phyloP scores from a whole-genome alignment of 2,797 vertebrate genomes.

The Arrhamphus sclerolepis region DNA sequence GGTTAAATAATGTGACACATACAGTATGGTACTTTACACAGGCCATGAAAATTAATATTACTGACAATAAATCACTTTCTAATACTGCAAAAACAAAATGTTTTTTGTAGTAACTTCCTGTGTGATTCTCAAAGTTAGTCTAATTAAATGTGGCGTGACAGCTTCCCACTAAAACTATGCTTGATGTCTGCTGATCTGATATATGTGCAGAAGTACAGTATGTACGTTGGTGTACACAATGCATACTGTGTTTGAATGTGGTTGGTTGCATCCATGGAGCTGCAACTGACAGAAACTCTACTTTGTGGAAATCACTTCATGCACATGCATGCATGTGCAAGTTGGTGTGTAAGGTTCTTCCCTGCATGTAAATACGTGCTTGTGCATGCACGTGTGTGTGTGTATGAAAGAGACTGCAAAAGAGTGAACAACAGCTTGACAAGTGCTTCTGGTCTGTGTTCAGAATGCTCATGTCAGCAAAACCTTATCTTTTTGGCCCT shows the following conservation, averaged over 20 bases:
- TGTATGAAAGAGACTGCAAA: conserved; percentile 42
- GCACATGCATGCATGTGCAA: background rate
- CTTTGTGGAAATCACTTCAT: background rate
- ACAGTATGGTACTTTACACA: too few species aligned
- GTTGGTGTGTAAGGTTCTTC: conserved; percentile 10
- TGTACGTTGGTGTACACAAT: too few species aligned
- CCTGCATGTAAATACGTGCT: background rate
- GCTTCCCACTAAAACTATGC: background rate
- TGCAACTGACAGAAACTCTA: background rate
- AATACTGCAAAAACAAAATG: too few species aligned
- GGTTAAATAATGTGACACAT: too few species aligned
- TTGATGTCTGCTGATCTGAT: background rate
- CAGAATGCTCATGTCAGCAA: conserved; percentile 76
- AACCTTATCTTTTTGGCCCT: conserved; percentile 69
- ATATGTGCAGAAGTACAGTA: background rate
- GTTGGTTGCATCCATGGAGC: too few species aligned
- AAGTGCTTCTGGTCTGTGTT: conserved; percentile 71
- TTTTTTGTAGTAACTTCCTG: too few species aligned
- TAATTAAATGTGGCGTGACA: background rate
- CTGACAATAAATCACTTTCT: too few species aligned
- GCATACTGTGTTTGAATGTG: background rate
- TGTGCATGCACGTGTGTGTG: conserved; percentile 11
- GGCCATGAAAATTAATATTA: too few species aligned
- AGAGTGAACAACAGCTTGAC: conserved; percentile 73
- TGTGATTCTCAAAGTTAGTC: background rate